These are phyloP conservation scores for Schizotus pectinicornis DNA, from an alignment of 2,888 invertebrate genomes.

Conservation along the genomic window DNA sequence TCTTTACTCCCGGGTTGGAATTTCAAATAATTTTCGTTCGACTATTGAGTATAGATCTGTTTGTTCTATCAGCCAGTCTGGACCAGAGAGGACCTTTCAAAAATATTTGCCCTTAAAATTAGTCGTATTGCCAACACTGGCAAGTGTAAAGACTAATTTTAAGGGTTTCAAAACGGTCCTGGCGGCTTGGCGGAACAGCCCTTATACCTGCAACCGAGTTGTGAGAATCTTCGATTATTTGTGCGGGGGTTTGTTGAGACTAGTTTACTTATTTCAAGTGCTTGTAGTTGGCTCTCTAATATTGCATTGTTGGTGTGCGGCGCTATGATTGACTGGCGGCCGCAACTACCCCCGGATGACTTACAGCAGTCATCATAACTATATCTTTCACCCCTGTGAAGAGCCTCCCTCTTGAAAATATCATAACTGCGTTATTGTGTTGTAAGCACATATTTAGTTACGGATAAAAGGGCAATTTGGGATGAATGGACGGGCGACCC, in stretches of 20 bases:
- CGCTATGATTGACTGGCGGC: conserved; percentile 33
- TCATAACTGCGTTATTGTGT: conserved; percentile 38
- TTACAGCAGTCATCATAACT: conserved; percentile 34
- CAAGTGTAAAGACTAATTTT: no score
- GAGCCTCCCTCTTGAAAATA: conserved; percentile 33
- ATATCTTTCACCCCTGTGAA: conserved; percentile 35
- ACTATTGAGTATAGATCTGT: conserved; percentile 19
- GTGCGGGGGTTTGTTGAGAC: no score
- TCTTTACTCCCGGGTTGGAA: no score
- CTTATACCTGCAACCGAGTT: no score
- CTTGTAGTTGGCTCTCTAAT: not conserved
- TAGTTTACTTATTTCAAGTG: conserved; percentile 1
- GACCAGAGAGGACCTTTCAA: no score
- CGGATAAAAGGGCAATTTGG: conserved; percentile 34
- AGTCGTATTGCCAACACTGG: no score
- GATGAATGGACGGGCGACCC: conserved; percentile 17
- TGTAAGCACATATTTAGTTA: conserved; percentile 34
- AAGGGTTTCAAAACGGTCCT: no score
- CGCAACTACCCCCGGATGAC: conserved; percentile 35
- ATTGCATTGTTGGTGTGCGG: not conserved
- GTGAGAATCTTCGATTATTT: no score
- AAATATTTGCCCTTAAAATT: no score
- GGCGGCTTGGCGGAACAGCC: no score
- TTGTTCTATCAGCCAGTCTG: no score
- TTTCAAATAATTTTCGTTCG: no score